Evolutionary conservation across 37 sponge, comb jelly and placozoan species (phyloP), one percentile per base, ranked within the genome.

Genomic region (Spongilla lacustris): DNA sequence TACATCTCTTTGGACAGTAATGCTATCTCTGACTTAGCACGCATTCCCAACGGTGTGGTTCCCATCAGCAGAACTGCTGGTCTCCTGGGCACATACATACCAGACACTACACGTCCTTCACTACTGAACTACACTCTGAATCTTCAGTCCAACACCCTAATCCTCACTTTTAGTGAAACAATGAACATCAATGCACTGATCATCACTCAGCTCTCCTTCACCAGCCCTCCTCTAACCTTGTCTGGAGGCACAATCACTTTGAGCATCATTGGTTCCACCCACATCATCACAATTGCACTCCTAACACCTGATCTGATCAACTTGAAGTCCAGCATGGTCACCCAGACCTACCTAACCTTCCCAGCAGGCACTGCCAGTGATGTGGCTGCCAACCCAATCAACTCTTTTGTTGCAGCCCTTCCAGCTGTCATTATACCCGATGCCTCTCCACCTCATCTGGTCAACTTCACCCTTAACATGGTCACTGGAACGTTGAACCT

Each of bases 151-250:
- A 91, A 90, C 77, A 75, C 71, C 11, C 85, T 97, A 8, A 77
- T 78, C 17, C 87, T 97, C 0, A 78, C 85, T 26, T 97, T 97
- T 77, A 77, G 89, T 79, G 95, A 97, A 67, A 74, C 89, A 22
- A 67, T 97, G 24, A 41, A 90, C 67, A 31, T 76, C 10, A 36
- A 71, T 0, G 66, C 68, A 14, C 66, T 96, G 19, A 36, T 87
- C 58, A 29, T 86, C 29, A 69, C 85, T 36, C 74, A 69, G 21
- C 73, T 97, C 67, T 81, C 68, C 9, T 73, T 92, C 48, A 69
- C 74, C 36, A 74, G 66, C 23, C 68, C 79, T 33, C 69, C 68
- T 27, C 71, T 87, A 6, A 48, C 76, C 11, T 72, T 91, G 17
- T 72, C 84, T 21, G 26, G 73, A 38, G 80, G 89, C 28, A 69